Base-by-base conservation (phyloP, 2,888 invertebrate species). In the Andrena dorsata region DNA sequence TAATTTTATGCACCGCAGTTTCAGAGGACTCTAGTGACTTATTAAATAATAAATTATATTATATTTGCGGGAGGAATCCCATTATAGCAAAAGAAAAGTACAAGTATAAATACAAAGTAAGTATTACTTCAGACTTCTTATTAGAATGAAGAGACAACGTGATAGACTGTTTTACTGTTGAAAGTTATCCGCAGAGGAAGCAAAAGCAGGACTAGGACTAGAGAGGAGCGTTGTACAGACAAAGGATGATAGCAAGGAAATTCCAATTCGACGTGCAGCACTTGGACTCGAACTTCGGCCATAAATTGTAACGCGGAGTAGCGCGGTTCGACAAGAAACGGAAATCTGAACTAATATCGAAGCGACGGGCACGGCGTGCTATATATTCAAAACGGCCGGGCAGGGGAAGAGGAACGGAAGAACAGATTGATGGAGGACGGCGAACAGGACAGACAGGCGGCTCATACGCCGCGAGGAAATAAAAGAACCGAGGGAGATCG, bases 261-360 rank as follows among this genome's bases (percentile, higher is more conserved):
- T 83, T 78, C 78, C 61, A 77, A 75, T 69, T 78, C 47, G 30
- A 26, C 60, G 20, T 26, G 66, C 56, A 28, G 47, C 64, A 65
- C 76, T 77, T 53, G 66, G 10, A 58, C 28, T 56, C 28, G 41
- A 78, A 82, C 78, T 82, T 83, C 13, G 32, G 23, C n/a, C 69
- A 69, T 82, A 78, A 83, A 78, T 83, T 72, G 49, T 28, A 30
- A 35, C 71, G 68, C 23, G 13, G 4, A 74, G 47, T 30, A 35
- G 53, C 20, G 26, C 26, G 41, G 26, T 75, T 75, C 71, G 74
- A 78, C 78, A 78, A 83, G 83, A 78, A 75, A 53, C 70, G 74
- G 77, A 78, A 82, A 78, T 83, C 72, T 82, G 53, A 82, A 78
- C 82, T 79, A 78, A 83, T 75, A 82, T 78, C 83, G 65, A 28